These are phyloP conservation scores for Macrosiphum euphorbiae DNA, from an alignment of 2,888 invertebrate species.

Conservation along the genomic window DNA sequence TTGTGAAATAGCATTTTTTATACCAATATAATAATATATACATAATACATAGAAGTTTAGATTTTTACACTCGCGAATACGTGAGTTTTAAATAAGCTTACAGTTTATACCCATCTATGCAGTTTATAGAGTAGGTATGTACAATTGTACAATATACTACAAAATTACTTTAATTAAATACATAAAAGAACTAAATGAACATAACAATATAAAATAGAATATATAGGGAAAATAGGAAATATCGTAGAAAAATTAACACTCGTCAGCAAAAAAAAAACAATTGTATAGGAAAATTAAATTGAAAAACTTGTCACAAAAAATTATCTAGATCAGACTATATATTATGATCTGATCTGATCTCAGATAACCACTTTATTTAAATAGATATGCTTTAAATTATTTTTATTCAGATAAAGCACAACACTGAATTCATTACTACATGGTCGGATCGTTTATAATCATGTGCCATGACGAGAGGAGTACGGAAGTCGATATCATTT, in stretches of 20 bases:
- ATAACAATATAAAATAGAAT: background rate
- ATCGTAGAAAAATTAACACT: background rate
- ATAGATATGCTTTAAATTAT: background rate
- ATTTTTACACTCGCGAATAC: background rate
- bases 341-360: background rate
- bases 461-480: background rate
- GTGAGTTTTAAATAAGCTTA: no score
- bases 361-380: background rate
- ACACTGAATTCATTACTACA: background rate
- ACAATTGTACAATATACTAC: background rate
- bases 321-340: background rate
- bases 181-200: background rate
- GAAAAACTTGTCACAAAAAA: background rate
- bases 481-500: background rate
- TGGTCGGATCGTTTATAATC: background rate
- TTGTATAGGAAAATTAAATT: background rate
- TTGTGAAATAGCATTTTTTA: background rate
- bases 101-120: background rate
- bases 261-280: background rate
- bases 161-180: background rate
- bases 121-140: background rate
- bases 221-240: background rate
- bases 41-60: background rate
- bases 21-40: background rate
- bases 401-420: background rate